These are phyloP conservation scores for Branchellion lobata DNA, from an alignment of 2,888 invertebrate species.

Conservation along the genomic window DNA sequence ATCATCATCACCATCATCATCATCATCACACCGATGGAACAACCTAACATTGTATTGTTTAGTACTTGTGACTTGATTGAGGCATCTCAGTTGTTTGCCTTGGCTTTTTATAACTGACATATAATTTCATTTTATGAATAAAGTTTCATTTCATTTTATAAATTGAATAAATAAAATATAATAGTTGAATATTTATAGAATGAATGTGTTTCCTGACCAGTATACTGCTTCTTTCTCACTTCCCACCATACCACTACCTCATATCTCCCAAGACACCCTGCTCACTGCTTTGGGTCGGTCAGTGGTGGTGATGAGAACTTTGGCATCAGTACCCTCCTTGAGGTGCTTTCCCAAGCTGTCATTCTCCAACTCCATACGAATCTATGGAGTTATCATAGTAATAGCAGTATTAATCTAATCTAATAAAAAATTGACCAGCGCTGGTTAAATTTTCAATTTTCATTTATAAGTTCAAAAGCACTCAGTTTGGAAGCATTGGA, in stretches of 20 bases:
- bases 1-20: too few species aligned
- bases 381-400: constrained; percentile 55
- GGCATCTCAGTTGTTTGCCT: too few species aligned
- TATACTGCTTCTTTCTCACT: not conserved
- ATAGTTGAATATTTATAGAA: not conserved
- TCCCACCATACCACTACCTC: not conserved
- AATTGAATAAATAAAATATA: not conserved
- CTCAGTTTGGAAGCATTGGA: too few species aligned
- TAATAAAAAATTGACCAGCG: not conserved
- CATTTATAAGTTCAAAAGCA: too few species aligned
- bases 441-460: too few species aligned
- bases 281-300: constrained; percentile 78
- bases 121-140: too few species aligned
- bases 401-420: not conserved
- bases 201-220: not conserved
- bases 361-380: constrained; percentile 67
- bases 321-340: constrained; percentile 80
- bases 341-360: constrained; percentile 89
- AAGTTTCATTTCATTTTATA: too few species aligned
- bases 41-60: too few species aligned
- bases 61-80: too few species aligned
- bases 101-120: too few species aligned
- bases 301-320: constrained; percentile 90
- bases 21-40: too few species aligned
- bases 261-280: not conserved